Conservation (phyloP, 2,797 vertebrate genomes). For the Poeciliopsis turneri region DNA sequence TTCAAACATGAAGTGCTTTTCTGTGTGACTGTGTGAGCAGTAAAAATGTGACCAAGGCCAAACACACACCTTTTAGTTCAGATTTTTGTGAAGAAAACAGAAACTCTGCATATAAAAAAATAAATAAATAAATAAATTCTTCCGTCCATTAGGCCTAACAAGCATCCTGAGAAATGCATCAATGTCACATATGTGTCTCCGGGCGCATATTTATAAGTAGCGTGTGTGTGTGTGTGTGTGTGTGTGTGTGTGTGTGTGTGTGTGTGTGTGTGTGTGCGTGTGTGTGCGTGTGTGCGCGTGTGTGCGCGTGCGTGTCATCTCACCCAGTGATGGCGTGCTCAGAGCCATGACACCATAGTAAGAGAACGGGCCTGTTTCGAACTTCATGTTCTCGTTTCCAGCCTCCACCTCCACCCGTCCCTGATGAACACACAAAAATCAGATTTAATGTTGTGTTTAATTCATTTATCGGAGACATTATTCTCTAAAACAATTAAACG, state of each 20-base stretch:
- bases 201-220: background rate
- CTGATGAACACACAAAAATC: constrained; percentile 68
- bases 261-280: constrained; percentile 13
- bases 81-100: background rate
- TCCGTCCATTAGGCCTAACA: background rate
- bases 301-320: constrained; percentile 48
- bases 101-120: background rate
- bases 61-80: background rate
- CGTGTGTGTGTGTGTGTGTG: constrained; percentile 11
- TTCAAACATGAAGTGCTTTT: background rate
- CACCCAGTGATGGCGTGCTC: constrained; percentile 71
- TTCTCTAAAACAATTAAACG: background rate
- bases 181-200: background rate
- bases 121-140: background rate
- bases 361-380: constrained; percentile 94
- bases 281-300: constrained; percentile 7
- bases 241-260: constrained; percentile 1
- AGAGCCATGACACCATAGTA: constrained; percentile 95
- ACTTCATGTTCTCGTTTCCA: constrained; percentile 96
- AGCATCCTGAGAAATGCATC: background rate
- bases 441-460: constrained; percentile 1
- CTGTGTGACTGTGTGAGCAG: background rate
- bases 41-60: background rate
- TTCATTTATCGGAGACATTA: background rate
- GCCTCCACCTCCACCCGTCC: constrained; percentile 96